phyloP scores from a whole-genome alignment of 2,113 vertebrate species.

The Cynopterus brachyotis region DNA sequence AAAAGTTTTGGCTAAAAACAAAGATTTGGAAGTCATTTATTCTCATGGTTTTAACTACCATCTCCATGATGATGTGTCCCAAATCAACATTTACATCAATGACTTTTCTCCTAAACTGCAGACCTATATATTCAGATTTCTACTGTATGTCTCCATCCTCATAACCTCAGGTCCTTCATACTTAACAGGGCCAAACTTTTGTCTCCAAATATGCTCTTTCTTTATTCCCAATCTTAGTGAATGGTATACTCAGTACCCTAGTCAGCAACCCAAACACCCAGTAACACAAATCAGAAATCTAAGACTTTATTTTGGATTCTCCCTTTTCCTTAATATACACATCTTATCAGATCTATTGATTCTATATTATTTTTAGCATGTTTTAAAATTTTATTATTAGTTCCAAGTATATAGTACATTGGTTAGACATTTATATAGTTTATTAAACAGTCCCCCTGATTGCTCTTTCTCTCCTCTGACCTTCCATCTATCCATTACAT shows the following conservation, averaged over 20 bases:
- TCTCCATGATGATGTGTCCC: background rate
- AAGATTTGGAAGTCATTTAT: background rate
- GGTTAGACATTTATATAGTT: too few species aligned
- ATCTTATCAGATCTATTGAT: background rate
- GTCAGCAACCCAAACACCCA: background rate
- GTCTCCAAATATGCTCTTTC: background rate
- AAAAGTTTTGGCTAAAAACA: background rate
- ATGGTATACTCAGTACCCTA: background rate
- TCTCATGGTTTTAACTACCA: background rate
- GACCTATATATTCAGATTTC: background rate
- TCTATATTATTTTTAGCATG: background rate
- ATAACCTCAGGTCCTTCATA: background rate
- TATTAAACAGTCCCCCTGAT: too few species aligned
- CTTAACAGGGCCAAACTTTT: background rate
- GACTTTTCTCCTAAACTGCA: background rate
- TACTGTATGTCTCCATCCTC: background rate
- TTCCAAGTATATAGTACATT: too few species aligned
- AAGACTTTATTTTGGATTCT: background rate
- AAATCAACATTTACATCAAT: conserved; percentile 6
- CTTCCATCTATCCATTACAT: too few species aligned
- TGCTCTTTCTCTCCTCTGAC: too few species aligned
- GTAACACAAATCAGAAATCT: background rate
- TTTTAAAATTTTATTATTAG: too few species aligned
- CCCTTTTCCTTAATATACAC: background rate
- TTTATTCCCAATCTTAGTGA: background rate